Base-by-base conservation (phyloP, 2,888 invertebrate species). In the Subacronicta megacephala region DNA sequence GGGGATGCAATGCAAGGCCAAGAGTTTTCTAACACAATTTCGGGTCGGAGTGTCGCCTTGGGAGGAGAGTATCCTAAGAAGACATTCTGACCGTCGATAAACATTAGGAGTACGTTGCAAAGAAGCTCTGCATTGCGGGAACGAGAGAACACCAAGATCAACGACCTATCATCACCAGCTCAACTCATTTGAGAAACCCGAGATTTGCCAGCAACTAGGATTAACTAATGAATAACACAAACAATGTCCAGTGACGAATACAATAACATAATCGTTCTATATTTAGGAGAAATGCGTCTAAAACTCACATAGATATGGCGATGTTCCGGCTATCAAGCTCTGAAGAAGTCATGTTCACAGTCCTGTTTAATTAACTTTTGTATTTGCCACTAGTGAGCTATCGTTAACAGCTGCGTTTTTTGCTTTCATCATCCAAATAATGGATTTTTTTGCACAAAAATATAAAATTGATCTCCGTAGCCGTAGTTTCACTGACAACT, bases 261-360 rank as follows among this genome's bases (percentile, higher is more conserved):
- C 75, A 83, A 79, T 72, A 81, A 77, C 75, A 79, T 79, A 75
- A 78, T 80, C 71, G 68, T 80, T 78, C 88, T 88, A 83, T 83
- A 86, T 78, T 86, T 87, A 86, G 86, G 78, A 78, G 78, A 86
- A 83, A 85, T 80, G 80, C 82, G 81, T 81, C 80, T 78, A 82
- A 72, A 81, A 92, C 93, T 92, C 80, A 94, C 94, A 94, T 93
- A 78, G 93, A 90, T 83, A 94, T 79, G 76, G 92, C 87, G 76
- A 93, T 89, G 82, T 91, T 93, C 64, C 94, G 92, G 83, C 84
- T 93, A 68, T 94, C 94, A 76, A 94, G 79, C 81, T 94, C 94
- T 46, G 94, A 92, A 71, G 93, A 89, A 87, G 88, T 90, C 94
- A 94, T 94, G 66, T 74, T 88, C 82, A 73, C 68, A 74, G 72